Base-by-base conservation (phyloP, 2,888 invertebrate species). In the Philhelius pedissequus region DNA sequence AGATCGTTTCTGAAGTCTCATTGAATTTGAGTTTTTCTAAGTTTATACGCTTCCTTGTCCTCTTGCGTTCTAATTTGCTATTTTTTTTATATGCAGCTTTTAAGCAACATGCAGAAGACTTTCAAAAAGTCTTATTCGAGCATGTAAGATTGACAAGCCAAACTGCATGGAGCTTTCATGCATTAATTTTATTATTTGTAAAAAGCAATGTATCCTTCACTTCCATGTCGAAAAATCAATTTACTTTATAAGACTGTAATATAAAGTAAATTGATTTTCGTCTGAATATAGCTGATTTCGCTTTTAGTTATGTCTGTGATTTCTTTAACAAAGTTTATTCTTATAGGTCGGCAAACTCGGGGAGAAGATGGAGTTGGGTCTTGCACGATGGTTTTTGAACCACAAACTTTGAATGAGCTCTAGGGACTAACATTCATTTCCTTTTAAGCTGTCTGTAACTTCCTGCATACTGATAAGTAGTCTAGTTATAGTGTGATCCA, bases 21-120 rank as follows among this genome's bases (percentile, higher is more conserved):
- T 32, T 32, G 32, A 32, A 32, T 32, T 8, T 35, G 35, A 35
- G 1, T 35, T 35, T 35, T 35, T 35, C 13, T 35, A 13, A 35
- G 0, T 13, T 35, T 35, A 7, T 1, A 35, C 4, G 4, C 32
- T 9, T 9, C 8, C 20, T 58, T 58, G 6, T 58, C 35, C 8
- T 56, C 35, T 15, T 56, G 18, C 18, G 6, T 3, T 54, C 54
- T n/a, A 54, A 27, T 13, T 54, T 58, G 58, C 38, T 38, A 58
- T 20, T 38, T 58, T 22, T 58, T 22, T 58, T n/a, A n/a, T n/a
- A n/a, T n/a, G n/a, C n/a, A n/a, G n/a, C 20, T 4, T 4, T 6
- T 38, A 58, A 38, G 58, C 35, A 58, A 58, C 20, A 58, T 58
- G 58, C 35, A 58, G 58, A 38, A 58, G 18, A 27, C 58, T 58